Evolutionary conservation across 2,797 vertebrate genomes (phyloP).

Genomic region (Mastacembelus armatus): DNA sequence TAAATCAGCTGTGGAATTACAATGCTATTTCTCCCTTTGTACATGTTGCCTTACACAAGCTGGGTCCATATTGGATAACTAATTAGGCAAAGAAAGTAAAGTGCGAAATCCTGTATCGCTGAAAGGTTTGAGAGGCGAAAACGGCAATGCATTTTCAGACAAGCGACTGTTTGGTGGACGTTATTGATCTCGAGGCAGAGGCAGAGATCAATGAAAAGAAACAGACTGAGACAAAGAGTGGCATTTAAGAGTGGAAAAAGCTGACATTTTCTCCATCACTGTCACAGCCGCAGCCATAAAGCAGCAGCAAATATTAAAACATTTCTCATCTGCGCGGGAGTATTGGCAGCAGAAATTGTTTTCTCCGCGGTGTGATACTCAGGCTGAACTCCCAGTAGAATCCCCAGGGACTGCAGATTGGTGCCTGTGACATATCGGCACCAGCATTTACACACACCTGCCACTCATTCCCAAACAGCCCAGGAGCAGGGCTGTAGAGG

Average conservation of each 20-base stretch:
- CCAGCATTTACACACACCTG: constrained; percentile 81
- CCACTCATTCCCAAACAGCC: constrained; percentile 79
- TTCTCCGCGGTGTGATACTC: constrained; percentile 96
- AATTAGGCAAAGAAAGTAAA: constrained; percentile 81
- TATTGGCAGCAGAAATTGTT: constrained; percentile 99
- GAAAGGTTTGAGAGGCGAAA: constrained; percentile 73
- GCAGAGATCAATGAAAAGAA: constrained; percentile 97
- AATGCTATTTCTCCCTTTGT: constrained; percentile 56
- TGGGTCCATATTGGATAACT: constrained; percentile 68
- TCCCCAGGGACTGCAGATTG: constrained; percentile 93
- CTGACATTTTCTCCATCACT: constrained; percentile 99
- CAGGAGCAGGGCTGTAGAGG: constrained; percentile 79
- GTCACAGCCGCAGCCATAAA: constrained; percentile 94
- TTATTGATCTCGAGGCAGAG: constrained; percentile 92
- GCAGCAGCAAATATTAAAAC: constrained; percentile 99
- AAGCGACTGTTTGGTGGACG: constrained; percentile 93
- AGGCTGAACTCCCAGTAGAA: constrained; percentile 92
- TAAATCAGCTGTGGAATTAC: constrained; percentile 71
- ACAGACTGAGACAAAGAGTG: constrained; percentile 94
- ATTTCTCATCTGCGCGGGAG: constrained; percentile 95
- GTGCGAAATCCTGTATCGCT: constrained; percentile 65
- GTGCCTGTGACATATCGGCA: constrained; percentile 91
- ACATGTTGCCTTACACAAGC: constrained; percentile 53
- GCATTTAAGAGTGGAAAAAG: constrained; percentile 95
- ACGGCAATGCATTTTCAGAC: constrained; percentile 91